Conservation (phyloP, 2,888 invertebrate genomes). For the Yponomeuta sedellus region DNA sequence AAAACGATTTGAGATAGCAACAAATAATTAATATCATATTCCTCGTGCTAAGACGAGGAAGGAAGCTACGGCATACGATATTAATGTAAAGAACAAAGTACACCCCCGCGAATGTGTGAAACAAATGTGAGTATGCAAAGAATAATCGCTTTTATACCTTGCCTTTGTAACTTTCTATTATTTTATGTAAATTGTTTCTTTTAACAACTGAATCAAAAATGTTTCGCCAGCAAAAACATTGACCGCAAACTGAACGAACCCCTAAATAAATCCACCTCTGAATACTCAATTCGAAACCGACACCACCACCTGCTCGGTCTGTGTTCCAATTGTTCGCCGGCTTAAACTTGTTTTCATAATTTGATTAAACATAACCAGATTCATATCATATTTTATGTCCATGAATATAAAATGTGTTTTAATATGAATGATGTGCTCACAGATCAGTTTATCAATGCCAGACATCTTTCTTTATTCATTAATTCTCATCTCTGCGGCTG, state of each 20-base stretch:
- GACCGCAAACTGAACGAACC: slow-evolving; percentile 71
- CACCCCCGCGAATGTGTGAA: too few species aligned
- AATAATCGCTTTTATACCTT: too few species aligned
- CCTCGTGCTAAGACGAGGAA: too few species aligned
- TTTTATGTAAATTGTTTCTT: too few species aligned
- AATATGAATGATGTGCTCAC: neutral
- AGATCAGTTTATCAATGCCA: slow-evolving; percentile 3
- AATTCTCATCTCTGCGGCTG: neutral
- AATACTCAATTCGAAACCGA: slow-evolving; percentile 51
- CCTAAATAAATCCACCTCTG: slow-evolving; percentile 71
- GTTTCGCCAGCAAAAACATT: slow-evolving; percentile 43
- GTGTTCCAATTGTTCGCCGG: neutral
- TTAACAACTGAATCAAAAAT: neutral
- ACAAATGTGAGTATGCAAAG: too few species aligned
- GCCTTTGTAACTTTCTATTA: too few species aligned
- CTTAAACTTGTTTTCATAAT: slow-evolving; percentile 2
- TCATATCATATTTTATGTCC: slow-evolving; percentile 3
- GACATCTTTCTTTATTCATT: slow-evolving; percentile 1
- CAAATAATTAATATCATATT: too few species aligned
- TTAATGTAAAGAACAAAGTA: too few species aligned
- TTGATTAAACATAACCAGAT: slow-evolving; percentile 1
- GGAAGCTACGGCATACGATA: too few species aligned
- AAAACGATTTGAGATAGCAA: too few species aligned
- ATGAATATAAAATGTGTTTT: neutral
- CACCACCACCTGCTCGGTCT: slow-evolving; percentile 13